Percentiles rank a stretch among this genome's conserved stretches.
These are phyloP conservation scores for Cebidichthys violaceus DNA, from an alignment of 2,113 vertebrate species.

Conservation along the genomic window DNA sequence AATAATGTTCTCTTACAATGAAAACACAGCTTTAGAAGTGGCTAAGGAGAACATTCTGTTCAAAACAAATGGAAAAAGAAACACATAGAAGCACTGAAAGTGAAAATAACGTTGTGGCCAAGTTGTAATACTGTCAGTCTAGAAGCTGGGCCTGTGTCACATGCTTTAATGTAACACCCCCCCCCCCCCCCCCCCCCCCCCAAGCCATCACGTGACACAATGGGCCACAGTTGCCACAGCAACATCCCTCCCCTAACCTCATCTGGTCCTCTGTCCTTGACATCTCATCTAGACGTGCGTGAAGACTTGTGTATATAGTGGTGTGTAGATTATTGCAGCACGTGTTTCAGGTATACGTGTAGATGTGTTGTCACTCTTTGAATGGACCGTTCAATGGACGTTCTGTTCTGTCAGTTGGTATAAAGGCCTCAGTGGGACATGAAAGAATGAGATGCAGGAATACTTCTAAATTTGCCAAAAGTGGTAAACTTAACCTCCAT, in stretches of 20 bases:
- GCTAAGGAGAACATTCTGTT: not conserved
- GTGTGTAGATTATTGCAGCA: no score
- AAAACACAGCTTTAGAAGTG: no score
- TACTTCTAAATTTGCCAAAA: not conserved
- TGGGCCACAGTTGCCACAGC: constrained; percentile 36
- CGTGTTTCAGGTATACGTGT: no score
- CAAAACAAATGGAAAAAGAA: not conserved
- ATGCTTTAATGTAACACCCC: not conserved
- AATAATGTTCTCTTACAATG: not conserved
- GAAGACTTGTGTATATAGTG: no score
- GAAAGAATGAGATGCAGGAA: not conserved
- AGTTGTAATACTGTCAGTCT: not conserved
- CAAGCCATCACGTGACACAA: not conserved
- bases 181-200: no score
- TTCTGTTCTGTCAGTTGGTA: not conserved
- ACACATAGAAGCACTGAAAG: not conserved
- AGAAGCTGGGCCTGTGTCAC: not conserved
- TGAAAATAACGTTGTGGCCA: not conserved
- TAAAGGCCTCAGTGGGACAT: not conserved
- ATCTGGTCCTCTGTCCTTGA: constrained; percentile 23
- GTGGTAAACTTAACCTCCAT: not conserved
- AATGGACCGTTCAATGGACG: not conserved
- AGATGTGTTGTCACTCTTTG: no score
- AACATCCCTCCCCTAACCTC: constrained; percentile 2
- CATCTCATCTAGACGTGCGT: constrained; percentile 17